These are phyloP conservation scores for Caenorhabditis inopinata DNA, from an alignment of 1,140 invertebrate species.

Conservation along the genomic window DNA sequence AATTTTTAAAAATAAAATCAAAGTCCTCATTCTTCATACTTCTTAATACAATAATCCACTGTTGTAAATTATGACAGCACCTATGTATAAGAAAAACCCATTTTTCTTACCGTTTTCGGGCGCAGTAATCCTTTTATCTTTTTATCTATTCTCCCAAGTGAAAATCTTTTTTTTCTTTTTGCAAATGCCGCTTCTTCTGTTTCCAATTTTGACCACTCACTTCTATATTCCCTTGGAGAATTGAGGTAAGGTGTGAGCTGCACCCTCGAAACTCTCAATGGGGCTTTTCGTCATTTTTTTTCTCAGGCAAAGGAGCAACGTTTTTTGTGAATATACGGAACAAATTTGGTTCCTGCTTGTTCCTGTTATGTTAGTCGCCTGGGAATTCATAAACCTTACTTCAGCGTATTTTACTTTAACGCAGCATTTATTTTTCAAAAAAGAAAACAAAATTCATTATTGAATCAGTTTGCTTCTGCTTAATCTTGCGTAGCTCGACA, in stretches of 20 bases:
- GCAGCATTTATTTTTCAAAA: background rate
- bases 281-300: conserved; percentile 18
- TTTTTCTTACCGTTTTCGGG: background rate
- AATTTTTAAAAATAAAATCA: too few relatives aligned
- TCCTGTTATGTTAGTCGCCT: background rate
- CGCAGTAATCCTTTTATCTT: too few relatives aligned
- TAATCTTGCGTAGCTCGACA: too few relatives aligned
- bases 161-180: background rate
- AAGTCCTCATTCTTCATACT: background rate
- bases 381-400: conserved; percentile 28
- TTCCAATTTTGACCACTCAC: conserved; percentile 27
- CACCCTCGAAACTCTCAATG: conserved; percentile 20
- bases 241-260: conserved; percentile 16
- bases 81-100: too few relatives aligned
- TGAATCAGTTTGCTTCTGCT: background rate
- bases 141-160: background rate
- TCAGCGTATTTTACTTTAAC: background rate
- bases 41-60: background rate
- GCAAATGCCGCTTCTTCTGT: conserved; percentile 4
- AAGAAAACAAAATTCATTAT: conserved; percentile 15
- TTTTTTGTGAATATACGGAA: conserved; percentile 21
- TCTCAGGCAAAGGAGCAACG: background rate
- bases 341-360: conserved; percentile 30
- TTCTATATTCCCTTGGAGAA: conserved; percentile 25
- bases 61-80: conserved; percentile 12